These are phyloP conservation scores for Syrmaticus mikado DNA, from an alignment of 2,113 vertebrate species.

Conservation along the genomic window DNA sequence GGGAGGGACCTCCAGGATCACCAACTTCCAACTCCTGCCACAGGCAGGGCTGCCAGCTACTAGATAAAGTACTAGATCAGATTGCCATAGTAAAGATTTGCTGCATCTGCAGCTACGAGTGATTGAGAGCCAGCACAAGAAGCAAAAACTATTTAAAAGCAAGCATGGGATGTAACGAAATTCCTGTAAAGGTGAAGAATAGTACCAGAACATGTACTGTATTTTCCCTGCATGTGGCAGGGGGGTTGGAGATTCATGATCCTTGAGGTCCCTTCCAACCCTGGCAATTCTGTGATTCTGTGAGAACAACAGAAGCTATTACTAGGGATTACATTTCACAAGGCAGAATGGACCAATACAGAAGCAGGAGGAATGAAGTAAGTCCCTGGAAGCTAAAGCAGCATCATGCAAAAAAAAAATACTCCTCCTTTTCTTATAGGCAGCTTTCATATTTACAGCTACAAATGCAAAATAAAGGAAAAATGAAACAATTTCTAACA, in stretches of 20 bases:
- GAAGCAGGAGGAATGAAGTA: neutral
- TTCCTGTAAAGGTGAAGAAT: neutral
- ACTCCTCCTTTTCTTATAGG: neutral
- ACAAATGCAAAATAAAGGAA: neutral
- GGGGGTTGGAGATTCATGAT: no score
- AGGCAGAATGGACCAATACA: neutral
- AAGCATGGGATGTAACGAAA: neutral
- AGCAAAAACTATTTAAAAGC: neutral
- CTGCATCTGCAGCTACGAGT: neutral
- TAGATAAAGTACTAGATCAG: no score
- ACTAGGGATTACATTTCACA: neutral
- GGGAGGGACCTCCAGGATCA: no score
- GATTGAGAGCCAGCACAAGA: neutral
- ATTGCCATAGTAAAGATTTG: neutral
- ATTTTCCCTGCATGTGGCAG: no score
- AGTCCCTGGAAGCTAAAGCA: neutral
- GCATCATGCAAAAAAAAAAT: neutral
- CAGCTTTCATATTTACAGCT: neutral
- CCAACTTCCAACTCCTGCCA: no score
- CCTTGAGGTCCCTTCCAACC: no score
- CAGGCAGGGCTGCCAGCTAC: no score
- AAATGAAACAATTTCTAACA: neutral
- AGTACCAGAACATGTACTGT: neutral
- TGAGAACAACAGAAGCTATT: neutral
- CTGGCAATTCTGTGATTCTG: no score